These are phyloP conservation scores for Cantharis lateralis DNA, from an alignment of 2,888 invertebrate species.

Conservation along the genomic window DNA sequence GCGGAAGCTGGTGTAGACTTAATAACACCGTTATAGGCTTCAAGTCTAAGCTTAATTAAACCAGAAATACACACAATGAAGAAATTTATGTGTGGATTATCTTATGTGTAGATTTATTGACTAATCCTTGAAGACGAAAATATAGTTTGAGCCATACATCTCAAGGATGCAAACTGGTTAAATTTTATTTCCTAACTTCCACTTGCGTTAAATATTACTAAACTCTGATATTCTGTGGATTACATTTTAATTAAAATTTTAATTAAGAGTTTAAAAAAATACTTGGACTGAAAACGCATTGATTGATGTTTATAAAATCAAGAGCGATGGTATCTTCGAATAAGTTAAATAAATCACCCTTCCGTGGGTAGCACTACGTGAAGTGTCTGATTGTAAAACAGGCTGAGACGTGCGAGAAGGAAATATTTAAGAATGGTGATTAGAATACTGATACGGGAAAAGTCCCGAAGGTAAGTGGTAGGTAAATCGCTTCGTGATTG, in stretches of 20 bases:
- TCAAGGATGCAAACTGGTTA: not conserved
- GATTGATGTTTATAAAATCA: conserved; percentile 5
- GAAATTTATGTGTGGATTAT: not conserved
- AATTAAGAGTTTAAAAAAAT: not conserved
- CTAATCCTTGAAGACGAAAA: not conserved
- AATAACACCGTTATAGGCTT: not conserved
- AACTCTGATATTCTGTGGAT: not conserved
- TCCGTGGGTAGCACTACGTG: not conserved
- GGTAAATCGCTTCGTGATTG: conserved; percentile 1
- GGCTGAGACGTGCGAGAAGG: conserved; percentile 4
- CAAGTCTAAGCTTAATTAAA: not conserved
- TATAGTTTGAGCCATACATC: not conserved
- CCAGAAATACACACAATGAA: not conserved
- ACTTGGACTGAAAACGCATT: not conserved
- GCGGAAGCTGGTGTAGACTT: not conserved
- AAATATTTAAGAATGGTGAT: conserved; percentile 13
- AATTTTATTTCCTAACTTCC: not conserved
- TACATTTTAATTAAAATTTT: not conserved
- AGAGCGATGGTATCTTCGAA: conserved; percentile 16
- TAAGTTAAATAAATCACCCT: conserved; percentile 21
- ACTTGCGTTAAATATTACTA: not conserved
- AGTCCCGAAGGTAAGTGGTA: conserved; percentile 10
- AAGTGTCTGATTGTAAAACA: conserved; percentile 16
- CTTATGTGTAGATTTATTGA: not conserved
- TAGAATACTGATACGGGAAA: conserved; percentile 17